A percentile compares a stretch with the other conserved stretches of the same genome.
phyloP scores from a whole-genome alignment of 1,140 invertebrate genomes.

The Ylistrum balloti region DNA sequence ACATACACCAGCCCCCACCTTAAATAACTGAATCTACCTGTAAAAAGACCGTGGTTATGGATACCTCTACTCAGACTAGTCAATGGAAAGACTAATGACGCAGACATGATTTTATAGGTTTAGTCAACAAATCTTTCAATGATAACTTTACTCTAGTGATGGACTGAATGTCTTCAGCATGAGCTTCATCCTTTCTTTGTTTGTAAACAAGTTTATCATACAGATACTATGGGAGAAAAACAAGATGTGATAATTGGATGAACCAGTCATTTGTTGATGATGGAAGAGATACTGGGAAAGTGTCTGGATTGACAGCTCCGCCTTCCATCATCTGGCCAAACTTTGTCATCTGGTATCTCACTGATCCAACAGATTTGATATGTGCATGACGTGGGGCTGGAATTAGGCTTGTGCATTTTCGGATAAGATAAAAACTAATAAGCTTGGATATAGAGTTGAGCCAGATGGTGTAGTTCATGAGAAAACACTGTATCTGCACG shows the following conservation, averaged over 20 bases:
- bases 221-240: neutral
- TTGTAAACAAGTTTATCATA: constrained; percentile 21
- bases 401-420: neutral
- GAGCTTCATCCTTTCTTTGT: neutral
- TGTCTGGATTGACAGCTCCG: neutral
- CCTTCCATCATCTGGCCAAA: constrained; percentile 23
- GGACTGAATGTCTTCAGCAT: neutral
- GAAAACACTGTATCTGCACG: constrained; percentile 6
- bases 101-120: neutral
- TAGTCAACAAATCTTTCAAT: neutral
- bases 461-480: neutral
- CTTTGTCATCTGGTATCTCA: neutral
- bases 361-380: neutral
- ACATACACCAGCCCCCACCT: neutral
- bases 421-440: neutral
- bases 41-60: neutral
- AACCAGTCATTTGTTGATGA: neutral
- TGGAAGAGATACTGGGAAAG: neutral
- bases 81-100: neutral
- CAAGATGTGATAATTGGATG: neutral
- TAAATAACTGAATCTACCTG: neutral
- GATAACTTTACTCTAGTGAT: neutral
- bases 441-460: neutral
- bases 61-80: neutral
- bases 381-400: neutral